Base-by-base conservation (phyloP, 2,888 invertebrate species). In the Mythimna lalbum region DNA sequence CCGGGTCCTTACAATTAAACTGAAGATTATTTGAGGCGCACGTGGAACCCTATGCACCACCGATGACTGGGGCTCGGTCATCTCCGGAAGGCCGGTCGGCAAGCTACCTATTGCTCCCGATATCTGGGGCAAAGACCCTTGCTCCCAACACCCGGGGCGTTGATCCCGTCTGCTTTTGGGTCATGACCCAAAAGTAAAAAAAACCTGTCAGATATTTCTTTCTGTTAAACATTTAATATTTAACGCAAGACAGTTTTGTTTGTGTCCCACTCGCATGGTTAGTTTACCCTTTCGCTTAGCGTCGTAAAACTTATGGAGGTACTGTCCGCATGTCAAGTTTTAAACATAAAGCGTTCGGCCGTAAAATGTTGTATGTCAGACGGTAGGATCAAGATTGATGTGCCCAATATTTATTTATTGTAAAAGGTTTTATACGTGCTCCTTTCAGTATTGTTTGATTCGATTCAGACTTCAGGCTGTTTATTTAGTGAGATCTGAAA, bases 301-400 rank as follows among this genome's bases (percentile, higher is more conserved):
- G 33, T 43, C 74, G 23, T 78, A 78, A 74, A 74, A 75, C 62
- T 78, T 74, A 71, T 70, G 71, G 39, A n/a, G 39, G 57, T n/a
- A 59, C 61, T 50, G 72, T 70, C 72, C 39, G 21, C 39, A 63
- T 78, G 72, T 78, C 74, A 71, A 78, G 78, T 61, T 77, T 57
- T 56, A 23, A 57, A 70, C 73, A 74, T 70, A 77, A 77, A 77
- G 61, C 21, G 33, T 36, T 62, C 39, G 56, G 56, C 36, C 73
- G 61, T 74, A 77, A 78, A 27, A 60, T 33, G 19, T 76, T 61
- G 73, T 60, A 27, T 56, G 77, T 33, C 69, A 61, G 33, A 52
- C 21, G 56, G 59, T 39, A 3, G 52, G 36, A 53, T 55, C 17
- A 27, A 43, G 33, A 19, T 53, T 36, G 17, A 68, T 59, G 57